Conservation (phyloP, 1,140 invertebrate genomes). For the Aphelenchoides fujianensis region DNA sequence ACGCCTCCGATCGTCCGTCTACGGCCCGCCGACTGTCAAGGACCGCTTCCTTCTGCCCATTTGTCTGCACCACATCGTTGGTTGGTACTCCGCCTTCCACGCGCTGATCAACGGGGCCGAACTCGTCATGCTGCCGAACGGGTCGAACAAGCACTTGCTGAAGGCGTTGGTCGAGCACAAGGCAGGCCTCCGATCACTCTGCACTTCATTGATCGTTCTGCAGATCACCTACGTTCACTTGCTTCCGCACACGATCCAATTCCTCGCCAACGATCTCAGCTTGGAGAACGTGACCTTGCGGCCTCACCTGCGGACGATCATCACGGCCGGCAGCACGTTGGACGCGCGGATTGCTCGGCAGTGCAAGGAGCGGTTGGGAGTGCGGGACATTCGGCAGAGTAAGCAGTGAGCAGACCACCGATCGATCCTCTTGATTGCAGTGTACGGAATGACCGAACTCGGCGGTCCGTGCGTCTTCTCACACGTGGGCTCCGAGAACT, state of each 20-base stretch:
- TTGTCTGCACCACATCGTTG: slow-evolving; percentile 81
- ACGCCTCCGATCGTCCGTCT: slow-evolving; percentile 40
- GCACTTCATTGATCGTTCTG: slow-evolving; percentile 17
- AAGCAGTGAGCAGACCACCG: no score
- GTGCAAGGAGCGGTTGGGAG: slow-evolving; percentile 29
- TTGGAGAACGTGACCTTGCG: slow-evolving; percentile 23
- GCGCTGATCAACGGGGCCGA: slow-evolving; percentile 69
- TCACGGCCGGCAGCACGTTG: slow-evolving; percentile 42
- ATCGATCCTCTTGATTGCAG: slow-evolving; percentile 45
- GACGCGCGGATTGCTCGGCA: slow-evolving; percentile 37
- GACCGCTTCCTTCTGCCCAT: slow-evolving; percentile 69
- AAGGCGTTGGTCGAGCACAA: slow-evolving; percentile 69
- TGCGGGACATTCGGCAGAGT: slow-evolving; percentile 50
- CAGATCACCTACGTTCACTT: slow-evolving; percentile 50
- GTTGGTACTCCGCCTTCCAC: slow-evolving; percentile 65
- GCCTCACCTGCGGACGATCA: slow-evolving; percentile 34
- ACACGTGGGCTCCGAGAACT: slow-evolving; percentile 51
- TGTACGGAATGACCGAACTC: slow-evolving; percentile 66
- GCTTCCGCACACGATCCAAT: slow-evolving; percentile 38
- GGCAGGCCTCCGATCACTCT: slow-evolving; percentile 52
- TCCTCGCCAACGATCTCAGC: slow-evolving; percentile 34
- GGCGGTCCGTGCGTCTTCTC: slow-evolving; percentile 61
- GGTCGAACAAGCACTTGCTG: slow-evolving; percentile 71
- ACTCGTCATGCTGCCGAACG: slow-evolving; percentile 74
- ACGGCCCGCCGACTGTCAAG: slow-evolving; percentile 51